Evolutionary conservation across 2,113 vertebrate genomes (phyloP), one percentile per base, ranked within the genome.

Genomic region (Agapornis roseicollis): DNA sequence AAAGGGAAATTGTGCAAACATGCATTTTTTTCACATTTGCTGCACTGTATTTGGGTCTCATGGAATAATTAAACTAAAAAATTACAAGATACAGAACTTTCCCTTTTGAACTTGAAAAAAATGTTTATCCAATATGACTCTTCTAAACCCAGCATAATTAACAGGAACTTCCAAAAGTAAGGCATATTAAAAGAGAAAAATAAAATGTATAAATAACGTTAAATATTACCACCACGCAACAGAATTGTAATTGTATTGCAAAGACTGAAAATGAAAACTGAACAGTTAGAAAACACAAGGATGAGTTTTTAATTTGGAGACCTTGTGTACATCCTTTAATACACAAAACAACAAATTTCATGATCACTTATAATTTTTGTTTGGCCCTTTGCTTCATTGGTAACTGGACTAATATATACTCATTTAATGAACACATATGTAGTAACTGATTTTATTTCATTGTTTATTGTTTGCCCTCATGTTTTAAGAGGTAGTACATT

Each of bases 381-480:
- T 87, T 5, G 2, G 24, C 2, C 3, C 13, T 64, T 19, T 83
- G 3, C 17, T 41, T 79, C 7, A 10, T 4, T 7, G 2, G 1
- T 60, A n/a, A 35, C n/a, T 83, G 17, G 9, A 10, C 12, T 79
- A 81, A 35, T n/a, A 56, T 2, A 1, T 68, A 49, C 3, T 39
- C 13, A 50, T 4, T 33, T n/a, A 65, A 69, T 29, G 8, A 84
- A 6, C 2, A 61, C 1, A 4, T 25, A 33, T 33, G 35, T 42
- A 33, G 12, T 39, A 29, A 3, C 1, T 70, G 20, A 41, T 46
- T 66, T 76, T 55, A 29, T 58, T 25, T 82, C 6, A 58, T 28
- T 22, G 19, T 44, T 72, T 85, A 17, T n/a, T 65, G 42, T 44
- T 44, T 44, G 42, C 16, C 42, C 42, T 44, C 15, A 44, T 44